Evolutionary conservation across 2,888 invertebrate genomes (phyloP).

Genomic region (Sesia bembeciformis): DNA sequence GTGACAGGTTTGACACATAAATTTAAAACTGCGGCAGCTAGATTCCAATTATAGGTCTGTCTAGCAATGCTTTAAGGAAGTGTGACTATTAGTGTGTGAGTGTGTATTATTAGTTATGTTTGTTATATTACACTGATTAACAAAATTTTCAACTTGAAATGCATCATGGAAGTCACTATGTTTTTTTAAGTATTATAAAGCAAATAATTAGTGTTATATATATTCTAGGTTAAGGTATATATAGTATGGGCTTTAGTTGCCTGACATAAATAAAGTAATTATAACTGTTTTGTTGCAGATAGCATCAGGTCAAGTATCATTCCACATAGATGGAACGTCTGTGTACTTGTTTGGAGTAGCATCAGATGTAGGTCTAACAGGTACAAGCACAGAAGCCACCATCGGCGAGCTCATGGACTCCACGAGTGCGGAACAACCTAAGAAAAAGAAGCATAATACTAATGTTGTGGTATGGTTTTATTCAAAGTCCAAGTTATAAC

Average conservation of each 20-base stretch:
- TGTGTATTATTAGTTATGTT: no score
- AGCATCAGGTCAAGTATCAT: conserved; percentile 82
- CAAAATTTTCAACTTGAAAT: no score
- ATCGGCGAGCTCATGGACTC: conserved; percentile 69
- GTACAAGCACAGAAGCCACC: conserved; percentile 64
- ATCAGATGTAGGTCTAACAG: conserved; percentile 70
- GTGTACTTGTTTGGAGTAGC: conserved; percentile 79
- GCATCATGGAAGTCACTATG: no score
- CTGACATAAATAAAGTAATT: background rate
- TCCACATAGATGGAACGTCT: conserved; percentile 78
- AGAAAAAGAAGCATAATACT: conserved; percentile 52
- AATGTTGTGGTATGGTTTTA: conserved; percentile 41
- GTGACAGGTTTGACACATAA: no score
- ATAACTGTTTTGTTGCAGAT: conserved; percentile 44
- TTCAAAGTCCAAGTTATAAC: no score
- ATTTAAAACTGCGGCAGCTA: no score
- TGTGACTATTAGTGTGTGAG: no score
- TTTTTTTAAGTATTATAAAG: background rate
- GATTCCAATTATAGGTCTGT: no score
- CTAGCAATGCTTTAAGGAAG: no score
- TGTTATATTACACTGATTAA: no score
- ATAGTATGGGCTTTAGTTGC: no score
- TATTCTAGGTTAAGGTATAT: no score
- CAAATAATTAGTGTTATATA: background rate
- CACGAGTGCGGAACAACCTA: conserved; percentile 49